These are phyloP conservation scores for Micromussa lordhowensis DNA, from an alignment of 92 coral and sea anemone species.

Conservation along the genomic window DNA sequence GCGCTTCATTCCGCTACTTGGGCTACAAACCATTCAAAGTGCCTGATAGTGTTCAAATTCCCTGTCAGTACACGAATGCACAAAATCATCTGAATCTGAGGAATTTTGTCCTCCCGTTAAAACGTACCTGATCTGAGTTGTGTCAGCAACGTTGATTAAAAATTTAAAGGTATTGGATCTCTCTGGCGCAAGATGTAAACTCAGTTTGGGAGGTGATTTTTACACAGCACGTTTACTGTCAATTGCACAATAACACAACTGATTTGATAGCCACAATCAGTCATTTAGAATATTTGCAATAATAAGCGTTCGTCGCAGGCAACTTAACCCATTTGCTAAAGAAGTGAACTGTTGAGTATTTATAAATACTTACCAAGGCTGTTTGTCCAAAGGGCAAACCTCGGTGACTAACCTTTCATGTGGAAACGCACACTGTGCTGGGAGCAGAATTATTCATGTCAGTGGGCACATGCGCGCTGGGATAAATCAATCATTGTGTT, in stretches of 20 bases:
- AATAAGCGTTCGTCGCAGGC: not conserved
- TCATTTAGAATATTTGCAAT: constrained; percentile 9
- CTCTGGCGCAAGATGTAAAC: constrained; percentile 2
- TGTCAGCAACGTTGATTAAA: not conserved
- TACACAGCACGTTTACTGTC: not conserved
- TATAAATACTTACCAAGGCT: not conserved
- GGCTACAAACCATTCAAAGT: constrained; percentile 2
- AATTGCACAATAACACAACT: constrained; percentile 7
- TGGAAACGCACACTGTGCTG: not conserved
- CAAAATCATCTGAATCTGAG: constrained; percentile 46
- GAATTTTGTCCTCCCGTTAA: not conserved
- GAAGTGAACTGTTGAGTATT: not conserved
- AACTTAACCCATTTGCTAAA: not conserved
- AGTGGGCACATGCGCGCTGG: constrained; percentile 2
- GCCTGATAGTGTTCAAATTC: not conserved
- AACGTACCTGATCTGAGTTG: not conserved
- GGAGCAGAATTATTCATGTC: not conserved
- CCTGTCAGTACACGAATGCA: not conserved
- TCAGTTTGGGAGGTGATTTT: constrained; percentile 19
- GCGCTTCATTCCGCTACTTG: constrained; percentile 24
- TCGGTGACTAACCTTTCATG: constrained; percentile 12
- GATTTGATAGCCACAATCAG: constrained; percentile 8
- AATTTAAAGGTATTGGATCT: constrained; percentile 4
- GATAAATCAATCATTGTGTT: not conserved
- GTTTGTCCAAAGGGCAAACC: constrained; percentile 5